Percentiles rank a stretch among this genome's conserved stretches.
phyloP scores from a whole-genome alignment of 2,797 vertebrate genomes.

The Brachymystax lenok region DNA sequence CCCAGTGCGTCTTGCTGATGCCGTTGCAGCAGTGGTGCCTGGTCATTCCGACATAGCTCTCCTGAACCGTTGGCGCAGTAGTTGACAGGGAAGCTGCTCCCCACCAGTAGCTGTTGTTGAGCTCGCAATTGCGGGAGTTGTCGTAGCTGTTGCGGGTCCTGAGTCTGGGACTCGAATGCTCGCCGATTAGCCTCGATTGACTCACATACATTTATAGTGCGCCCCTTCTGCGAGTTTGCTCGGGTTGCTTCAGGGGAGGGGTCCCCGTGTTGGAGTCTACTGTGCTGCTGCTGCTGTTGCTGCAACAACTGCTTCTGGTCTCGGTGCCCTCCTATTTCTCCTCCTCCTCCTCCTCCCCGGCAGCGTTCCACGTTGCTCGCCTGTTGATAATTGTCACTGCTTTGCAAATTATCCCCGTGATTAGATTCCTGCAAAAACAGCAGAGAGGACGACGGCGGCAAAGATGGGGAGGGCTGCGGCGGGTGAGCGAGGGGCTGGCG shows the following conservation, averaged over 20 bases:
- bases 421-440: conserved; percentile 68
- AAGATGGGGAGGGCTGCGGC: conserved; percentile 74
- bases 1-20: conserved; percentile 64
- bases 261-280: conserved; percentile 73
- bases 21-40: conserved; percentile 71
- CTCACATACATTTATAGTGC: conserved; percentile 69
- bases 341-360: conserved; percentile 72
- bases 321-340: conserved; percentile 65
- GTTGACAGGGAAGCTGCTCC: conserved; percentile 78
- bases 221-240: conserved; percentile 73
- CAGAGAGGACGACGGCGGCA: conserved; percentile 66
- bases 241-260: conserved; percentile 75
- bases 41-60: conserved; percentile 74
- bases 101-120: conserved; percentile 77
- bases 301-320: conserved; percentile 76
- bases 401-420: conserved; percentile 63
- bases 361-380: conserved; percentile 72
- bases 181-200: conserved; percentile 64
- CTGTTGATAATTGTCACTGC: conserved; percentile 73
- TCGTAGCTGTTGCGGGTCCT: conserved; percentile 62
- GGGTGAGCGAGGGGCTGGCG: conserved; percentile 59
- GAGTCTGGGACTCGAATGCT: conserved; percentile 66
- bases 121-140: conserved; percentile 74
- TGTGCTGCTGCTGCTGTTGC: conserved; percentile 68
- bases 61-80: conserved; percentile 78